Base-by-base conservation (phyloP, 1,140 invertebrate species). In the Globodera ellingtonae region DNA sequence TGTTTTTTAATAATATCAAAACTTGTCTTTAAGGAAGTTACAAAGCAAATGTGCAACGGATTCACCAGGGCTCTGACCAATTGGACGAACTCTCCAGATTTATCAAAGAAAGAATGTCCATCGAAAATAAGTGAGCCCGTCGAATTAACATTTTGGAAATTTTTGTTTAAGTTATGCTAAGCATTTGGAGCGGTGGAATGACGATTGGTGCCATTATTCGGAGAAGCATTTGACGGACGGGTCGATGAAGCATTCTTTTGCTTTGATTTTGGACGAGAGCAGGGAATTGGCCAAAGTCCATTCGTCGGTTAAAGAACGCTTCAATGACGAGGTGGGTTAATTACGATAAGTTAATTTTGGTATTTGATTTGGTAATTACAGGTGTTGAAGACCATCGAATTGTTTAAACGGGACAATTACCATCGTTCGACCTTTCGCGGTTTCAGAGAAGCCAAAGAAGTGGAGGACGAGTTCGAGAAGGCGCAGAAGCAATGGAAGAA, bases 391-490 rank as follows among this genome's bases (percentile, higher is more conserved):
- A 88, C 85, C 6, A 81, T 89, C 21, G 79, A 81, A 10, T 62
- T 84, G 13, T 88, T 84, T 9, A 88, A 89, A 76, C 66, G 69
- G 9, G 84, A 89, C 44, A 88, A 88, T 65, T 88, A 89, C 21
- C 88, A 89, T 77, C 78, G 74, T 9, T 87, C 88, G 52, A 78
- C 81, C 5, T 80, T 88, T 81, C 86, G 89, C n/a, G 87, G 85
- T 6, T 81, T 81, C 9, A 88, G 86, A 79, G 88, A 88, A 78
- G 81, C 84, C 9, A 82, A 86, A 6, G 87, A 88, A 70, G 81
- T 89, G 13, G 89, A 89, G 8, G 87, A 88, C 15, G 83, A 86
- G 56, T 88, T 88, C 44, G 88, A 88, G 71, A 88, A 88, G 81
- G 88, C 87, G 21, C 88, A 88, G 80, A 80, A 82, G 44, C 87